Base-by-base conservation (phyloP, 2,113 vertebrate genomes). In the Acanthisitta chloris region DNA sequence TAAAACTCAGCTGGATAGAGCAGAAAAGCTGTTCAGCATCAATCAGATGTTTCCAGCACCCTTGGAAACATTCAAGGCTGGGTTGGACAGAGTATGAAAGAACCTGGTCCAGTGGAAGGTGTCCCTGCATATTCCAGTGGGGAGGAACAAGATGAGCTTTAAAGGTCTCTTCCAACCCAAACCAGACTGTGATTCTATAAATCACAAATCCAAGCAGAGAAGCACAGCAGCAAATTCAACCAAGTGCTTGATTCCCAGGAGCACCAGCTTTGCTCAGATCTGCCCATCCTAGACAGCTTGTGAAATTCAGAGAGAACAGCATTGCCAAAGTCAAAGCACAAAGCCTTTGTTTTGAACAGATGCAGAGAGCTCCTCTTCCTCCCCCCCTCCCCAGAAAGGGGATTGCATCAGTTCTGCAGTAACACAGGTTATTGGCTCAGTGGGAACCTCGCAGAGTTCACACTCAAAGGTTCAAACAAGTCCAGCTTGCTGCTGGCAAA, bases 401-500 rank as follows among this genome's bases (percentile, higher is more conserved):
- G 71, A 48, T 46, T 80, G 81, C 85, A 72, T 76, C 45, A n/a
- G 43, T 54, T 36, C 43, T 7, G 3, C 65, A 70, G 81, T 24
- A 61, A 71, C 28, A 49, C 43, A 84, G 87, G 88, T 90, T 90
- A 62, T 88, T 90, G 62, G 78, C 92, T 83, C 90, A 73, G 78
- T 66, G 64, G 74, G 84, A 80, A 90, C 59, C 64, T 57, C 49
- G 23, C 70, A 62, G 87, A 55, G 93, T 73, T 96, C 94, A 79
- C 33, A 33, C 55, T 13, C 42, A 18, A 34, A 65, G 81, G 84
- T 81, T 94, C 90, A 90, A 85, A 38, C 49, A 38, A 87, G 90
- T 69, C 87, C 81, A 64, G 92, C 67, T 82, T 96, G 87, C 93
- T 94, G 94, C 91, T 95, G 94, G 96, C 89, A 94, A 91, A 85